Percentiles rank a stretch among this genome's conserved stretches.
Conservation (phyloP, 2,113 vertebrate species). For the Columbina picui region DNA sequence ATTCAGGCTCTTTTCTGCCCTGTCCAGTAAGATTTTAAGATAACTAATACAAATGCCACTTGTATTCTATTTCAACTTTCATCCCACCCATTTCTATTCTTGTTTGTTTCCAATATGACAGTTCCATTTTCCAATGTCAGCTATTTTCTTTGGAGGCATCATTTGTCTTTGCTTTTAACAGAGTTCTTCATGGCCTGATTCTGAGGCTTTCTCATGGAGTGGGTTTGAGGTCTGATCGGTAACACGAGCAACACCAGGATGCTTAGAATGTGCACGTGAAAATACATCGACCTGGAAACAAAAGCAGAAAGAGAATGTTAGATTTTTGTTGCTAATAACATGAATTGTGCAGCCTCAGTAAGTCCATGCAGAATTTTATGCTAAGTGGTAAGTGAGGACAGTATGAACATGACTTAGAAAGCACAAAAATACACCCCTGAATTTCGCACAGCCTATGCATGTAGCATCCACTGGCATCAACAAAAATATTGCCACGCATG, state of each 20-base stretch:
- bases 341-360: background rate
- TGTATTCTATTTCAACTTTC: background rate
- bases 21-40: slow-evolving; percentile 41
- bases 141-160: slow-evolving; percentile 30
- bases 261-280: slow-evolving; percentile 89
- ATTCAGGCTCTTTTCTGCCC: slow-evolving; percentile 33
- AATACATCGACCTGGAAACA: slow-evolving; percentile 90
- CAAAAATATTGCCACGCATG: background rate
- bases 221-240: slow-evolving; percentile 63
- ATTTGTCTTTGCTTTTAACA: slow-evolving; percentile 66
- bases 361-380: background rate
- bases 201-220: slow-evolving; percentile 14
- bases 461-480: background rate
- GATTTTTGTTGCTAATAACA: background rate
- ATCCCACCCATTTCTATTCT: background rate
- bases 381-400: background rate
- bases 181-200: slow-evolving; percentile 50
- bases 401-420: background rate
- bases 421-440: background rate
- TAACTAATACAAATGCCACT: background rate
- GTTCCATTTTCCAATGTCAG: background rate
- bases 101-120: background rate
- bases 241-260: slow-evolving; percentile 84
- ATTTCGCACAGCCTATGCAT: background rate
- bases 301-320: slow-evolving; percentile 34